Percentiles rank a stretch among this genome's conserved stretches.
Evolutionary conservation across 53 echinoderm and acorn worm species (phyloP).

Genomic region (Henricia sp.): DNA sequence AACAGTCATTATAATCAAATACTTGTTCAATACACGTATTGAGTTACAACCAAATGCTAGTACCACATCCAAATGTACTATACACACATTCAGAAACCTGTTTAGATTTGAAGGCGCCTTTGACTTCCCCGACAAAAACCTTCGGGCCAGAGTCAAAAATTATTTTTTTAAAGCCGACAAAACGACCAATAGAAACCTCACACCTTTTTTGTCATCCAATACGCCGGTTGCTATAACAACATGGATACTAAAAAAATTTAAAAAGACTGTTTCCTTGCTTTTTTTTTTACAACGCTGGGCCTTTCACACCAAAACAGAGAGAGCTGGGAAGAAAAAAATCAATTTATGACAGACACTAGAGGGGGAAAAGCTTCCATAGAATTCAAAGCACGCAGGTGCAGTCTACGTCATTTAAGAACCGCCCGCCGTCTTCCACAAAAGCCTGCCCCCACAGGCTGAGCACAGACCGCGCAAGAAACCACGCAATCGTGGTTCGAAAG

Average conservation of each 20-base stretch:
- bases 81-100: too few species aligned
- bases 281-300: constrained; percentile 15
- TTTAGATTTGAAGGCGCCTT: too few species aligned
- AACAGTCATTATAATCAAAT: too few species aligned
- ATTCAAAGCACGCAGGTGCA: constrained; percentile 48
- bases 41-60: too few species aligned
- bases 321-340: not conserved
- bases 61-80: too few species aligned
- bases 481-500: constrained; percentile 28
- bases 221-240: not conserved
- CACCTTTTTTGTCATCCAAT: not conserved
- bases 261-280: constrained; percentile 14
- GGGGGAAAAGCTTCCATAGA: not conserved
- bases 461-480: too few species aligned
- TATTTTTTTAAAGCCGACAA: not conserved
- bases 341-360: not conserved
- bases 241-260: too few species aligned
- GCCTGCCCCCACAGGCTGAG: not conserved
- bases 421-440: constrained; percentile 42
- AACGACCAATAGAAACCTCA: not conserved
- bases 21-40: too few species aligned
- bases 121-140: constrained; percentile 32
- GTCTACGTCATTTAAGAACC: constrained; percentile 30
- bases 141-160: constrained; percentile 39
- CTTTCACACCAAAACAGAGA: not conserved